Base-by-base conservation (phyloP, 2,113 vertebrate species). In the Acanthisitta chloris region DNA sequence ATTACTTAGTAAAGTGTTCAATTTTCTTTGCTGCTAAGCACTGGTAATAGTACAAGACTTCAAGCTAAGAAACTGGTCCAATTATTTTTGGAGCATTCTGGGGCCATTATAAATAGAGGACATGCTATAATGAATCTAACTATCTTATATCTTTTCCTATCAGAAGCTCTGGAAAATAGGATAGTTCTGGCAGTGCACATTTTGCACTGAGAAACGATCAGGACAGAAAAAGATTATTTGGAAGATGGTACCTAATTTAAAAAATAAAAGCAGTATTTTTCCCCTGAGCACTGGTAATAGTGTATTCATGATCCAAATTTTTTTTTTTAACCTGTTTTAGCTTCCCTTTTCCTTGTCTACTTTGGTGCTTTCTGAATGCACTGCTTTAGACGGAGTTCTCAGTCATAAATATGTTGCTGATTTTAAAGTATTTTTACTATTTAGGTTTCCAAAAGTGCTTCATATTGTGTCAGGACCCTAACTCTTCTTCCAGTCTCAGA, bases 211-310 rank as follows among this genome's bases (percentile, higher is more conserved):
- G 77, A 90, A 91, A 64, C 80, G 77, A 36, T 77, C 49, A 86
- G 92, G 77, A 83, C 72, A 62, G 42, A 58, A 77, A 80, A 97
- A 86, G 23, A 57, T 78, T 97, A 48, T 83, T 95, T 96, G 57
- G 93, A 95, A 59, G 31, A 92, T 78, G 42, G 73, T 55, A 82
- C 54, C 59, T 88, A 93, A 95, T 94, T 94, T 87, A 6, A 67
- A 94, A 91, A 95, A n/a, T n/a, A n/a, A 94, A 92, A 34, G 33
- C 71, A 90, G 13, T 92, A 42, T 91, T 96, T 93, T 97, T 59
- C 74, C 81, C 57, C 64, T 83, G 85, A 81, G 78, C 79, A 86
- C 78, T 70, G 34, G 18, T 70, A 95, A 92, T 94, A 93, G 42
- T 74, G 72, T 93, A 86, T 94, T 92, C 51, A 77, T 65, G 61